Percentiles rank a stretch among this genome's conserved stretches.
phyloP scores from a whole-genome alignment of 2,888 invertebrate genomes.

The Ormyrus labotus region DNA sequence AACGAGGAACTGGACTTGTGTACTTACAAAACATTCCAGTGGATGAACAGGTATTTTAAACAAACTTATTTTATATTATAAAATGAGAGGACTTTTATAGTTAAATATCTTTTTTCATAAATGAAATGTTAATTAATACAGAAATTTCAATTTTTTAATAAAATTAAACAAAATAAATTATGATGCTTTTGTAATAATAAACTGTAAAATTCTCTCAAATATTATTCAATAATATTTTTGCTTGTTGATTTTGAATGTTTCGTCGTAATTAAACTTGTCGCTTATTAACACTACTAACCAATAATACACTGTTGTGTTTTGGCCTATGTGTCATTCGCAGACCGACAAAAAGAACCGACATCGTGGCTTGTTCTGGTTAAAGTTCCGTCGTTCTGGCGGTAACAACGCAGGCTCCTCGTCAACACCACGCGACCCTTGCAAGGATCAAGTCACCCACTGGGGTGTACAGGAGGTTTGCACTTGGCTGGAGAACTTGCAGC shows the following conservation, averaged over 20 bases:
- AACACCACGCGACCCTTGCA: slow-evolving; percentile 69
- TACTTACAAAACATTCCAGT: slow-evolving; percentile 78
- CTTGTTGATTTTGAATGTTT: background rate
- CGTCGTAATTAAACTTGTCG: slow-evolving; percentile 9
- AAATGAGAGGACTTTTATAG: slow-evolving; percentile 2
- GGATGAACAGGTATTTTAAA: slow-evolving; percentile 76
- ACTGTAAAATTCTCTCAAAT: no score
- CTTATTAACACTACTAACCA: slow-evolving; percentile 36
- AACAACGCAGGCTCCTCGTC: slow-evolving; percentile 67
- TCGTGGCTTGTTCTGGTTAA: slow-evolving; percentile 83
- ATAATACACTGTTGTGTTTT: background rate
- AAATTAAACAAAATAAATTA: no score
- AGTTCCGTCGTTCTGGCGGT: slow-evolving; percentile 78
- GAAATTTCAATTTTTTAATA: no score
- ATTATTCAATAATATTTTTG: background rate
- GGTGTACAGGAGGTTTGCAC: slow-evolving; percentile 91
- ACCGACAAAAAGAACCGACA: slow-evolving; percentile 74
- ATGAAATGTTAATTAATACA: no score
- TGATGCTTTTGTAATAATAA: no score
- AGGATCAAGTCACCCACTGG: slow-evolving; percentile 80
- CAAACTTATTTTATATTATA: slow-evolving; percentile 4
- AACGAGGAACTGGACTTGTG: slow-evolving; percentile 78
- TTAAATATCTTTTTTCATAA: background rate
- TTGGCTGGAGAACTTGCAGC: slow-evolving; percentile 93
- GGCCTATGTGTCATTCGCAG: slow-evolving; percentile 58